Evolutionary conservation across 2,113 vertebrate genomes (phyloP).

Genomic region (Tonatia bakeri): DNA sequence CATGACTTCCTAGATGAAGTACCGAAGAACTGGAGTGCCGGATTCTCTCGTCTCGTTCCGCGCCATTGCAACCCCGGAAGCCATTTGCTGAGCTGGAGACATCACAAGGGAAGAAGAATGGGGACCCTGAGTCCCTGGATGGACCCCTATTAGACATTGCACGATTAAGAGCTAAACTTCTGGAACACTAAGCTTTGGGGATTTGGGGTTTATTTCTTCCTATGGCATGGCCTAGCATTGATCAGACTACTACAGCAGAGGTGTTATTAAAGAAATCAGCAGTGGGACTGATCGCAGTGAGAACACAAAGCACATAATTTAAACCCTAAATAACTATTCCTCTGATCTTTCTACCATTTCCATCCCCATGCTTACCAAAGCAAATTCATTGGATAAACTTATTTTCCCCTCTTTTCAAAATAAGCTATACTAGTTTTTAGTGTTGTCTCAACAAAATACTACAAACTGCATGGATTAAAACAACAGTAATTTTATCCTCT

Average conservation of each 20-base stretch:
- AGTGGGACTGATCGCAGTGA: not conserved
- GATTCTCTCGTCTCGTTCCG: not conserved
- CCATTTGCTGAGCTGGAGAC: not conserved
- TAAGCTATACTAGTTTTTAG: not conserved
- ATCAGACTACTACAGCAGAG: not conserved
- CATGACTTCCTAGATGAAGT: not conserved
- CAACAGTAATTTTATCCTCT: not conserved
- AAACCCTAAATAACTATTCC: not conserved
- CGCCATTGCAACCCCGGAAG: not conserved
- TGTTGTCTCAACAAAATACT: not conserved
- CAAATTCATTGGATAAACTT: not conserved
- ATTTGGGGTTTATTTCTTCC: not conserved
- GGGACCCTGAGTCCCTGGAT: not conserved
- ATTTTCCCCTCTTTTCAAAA: not conserved
- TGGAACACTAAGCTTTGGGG: not conserved
- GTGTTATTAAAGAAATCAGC: not conserved
- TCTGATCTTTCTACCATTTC: not conserved
- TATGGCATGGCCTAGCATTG: not conserved
- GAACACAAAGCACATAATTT: not conserved
- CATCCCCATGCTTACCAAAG: not conserved
- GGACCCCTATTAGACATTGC: accelerated
- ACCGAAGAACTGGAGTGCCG: not conserved
- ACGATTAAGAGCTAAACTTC: not conserved
- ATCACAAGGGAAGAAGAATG: not conserved
- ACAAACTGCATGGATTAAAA: not conserved